These are phyloP conservation scores for Musca vetustissima DNA, from an alignment of 1,140 invertebrate species.

Conservation along the genomic window DNA sequence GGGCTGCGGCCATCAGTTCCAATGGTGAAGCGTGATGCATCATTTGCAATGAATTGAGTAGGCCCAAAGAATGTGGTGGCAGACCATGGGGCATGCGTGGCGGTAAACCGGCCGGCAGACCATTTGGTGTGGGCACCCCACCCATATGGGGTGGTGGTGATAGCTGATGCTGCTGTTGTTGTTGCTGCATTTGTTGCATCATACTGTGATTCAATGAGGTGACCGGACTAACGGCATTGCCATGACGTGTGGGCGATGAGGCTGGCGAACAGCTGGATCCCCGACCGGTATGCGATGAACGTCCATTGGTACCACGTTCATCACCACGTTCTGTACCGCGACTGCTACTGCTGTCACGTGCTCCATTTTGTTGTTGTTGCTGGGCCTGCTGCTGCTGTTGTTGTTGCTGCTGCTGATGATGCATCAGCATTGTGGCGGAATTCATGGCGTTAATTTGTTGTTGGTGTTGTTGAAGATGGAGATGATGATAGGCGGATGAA, in stretches of 20 bases:
- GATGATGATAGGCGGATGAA: background rate
- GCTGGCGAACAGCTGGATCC: constrained; percentile 60
- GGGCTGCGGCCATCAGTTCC: constrained; percentile 72
- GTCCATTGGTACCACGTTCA: constrained; percentile 45
- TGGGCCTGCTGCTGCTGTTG: constrained; percentile 33
- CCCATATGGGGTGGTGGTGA: constrained; percentile 61
- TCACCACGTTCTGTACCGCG: constrained; percentile 37
- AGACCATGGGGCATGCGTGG: constrained; percentile 61
- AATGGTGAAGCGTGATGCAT: constrained; percentile 70
- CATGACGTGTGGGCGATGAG: constrained; percentile 53
- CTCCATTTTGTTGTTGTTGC: constrained; percentile 53
- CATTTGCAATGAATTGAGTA: constrained; percentile 76
- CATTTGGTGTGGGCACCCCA: constrained; percentile 59
- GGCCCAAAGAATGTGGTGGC: constrained; percentile 75
- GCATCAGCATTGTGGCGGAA: constrained; percentile 52
- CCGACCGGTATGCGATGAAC: constrained; percentile 58
- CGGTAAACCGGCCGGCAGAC: constrained; percentile 53
- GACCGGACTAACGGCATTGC: constrained; percentile 55
- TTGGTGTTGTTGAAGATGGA: no score
- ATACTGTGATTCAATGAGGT: constrained; percentile 55
- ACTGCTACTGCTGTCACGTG: constrained; percentile 47
- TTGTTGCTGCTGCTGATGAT: constrained; percentile 51
- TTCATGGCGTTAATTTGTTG: constrained; percentile 37
- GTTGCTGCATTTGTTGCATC: constrained; percentile 56
- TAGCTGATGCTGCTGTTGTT: constrained; percentile 58